Base-by-base conservation (phyloP, 2,888 invertebrate genomes). In the Drosophila fulvimacula region DNA sequence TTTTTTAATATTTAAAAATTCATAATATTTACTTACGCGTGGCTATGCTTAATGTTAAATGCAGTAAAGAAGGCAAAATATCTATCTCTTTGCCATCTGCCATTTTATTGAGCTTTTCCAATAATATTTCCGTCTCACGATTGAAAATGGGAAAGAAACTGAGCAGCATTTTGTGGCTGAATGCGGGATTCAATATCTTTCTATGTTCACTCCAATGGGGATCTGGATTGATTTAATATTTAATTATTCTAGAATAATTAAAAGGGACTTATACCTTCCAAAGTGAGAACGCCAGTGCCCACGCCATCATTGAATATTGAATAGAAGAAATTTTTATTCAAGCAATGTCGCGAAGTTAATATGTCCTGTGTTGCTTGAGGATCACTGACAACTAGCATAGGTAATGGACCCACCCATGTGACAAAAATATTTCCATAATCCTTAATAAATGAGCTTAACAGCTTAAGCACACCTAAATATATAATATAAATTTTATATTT, bases 121-220 rank as follows among this genome's bases (percentile, higher is more conserved):
- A 30, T 6, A 91, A 53, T 27, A 41, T 65, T 46, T 74, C 69
- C 0, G 81, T 71, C 46, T 87, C 90, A 5, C 49, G 32, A 67
- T 91, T 91, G 19, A 91, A 91, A 6, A 81, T 82, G 21, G 90
- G 82, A 13, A 91, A 42, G 72, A 86, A 91, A 66, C 82, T 89
- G 0, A 88, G 65, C 19, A 91, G 51, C 15, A 86, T 81, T 48
- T 84, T 88, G 15, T 89, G 84, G 9, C 72, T 78, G 51, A 91
- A 91, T 5, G 90, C 88, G 0, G 91, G 87, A 70, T 90, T 91
- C 1, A 91, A 61, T 2, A 81, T 69, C 52, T 83, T 90, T 32
- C 90, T 79, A 63, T 89, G 90, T 10, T 68, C 39, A 56, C 65
- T 88, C 91, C 91, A 91, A 34, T 62, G 13, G 1, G 41, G 41